Evolutionary conservation across 2,797 vertebrate genomes (phyloP), one percentile per base, ranked within the genome.

Genomic region (Malurus leucopterus): DNA sequence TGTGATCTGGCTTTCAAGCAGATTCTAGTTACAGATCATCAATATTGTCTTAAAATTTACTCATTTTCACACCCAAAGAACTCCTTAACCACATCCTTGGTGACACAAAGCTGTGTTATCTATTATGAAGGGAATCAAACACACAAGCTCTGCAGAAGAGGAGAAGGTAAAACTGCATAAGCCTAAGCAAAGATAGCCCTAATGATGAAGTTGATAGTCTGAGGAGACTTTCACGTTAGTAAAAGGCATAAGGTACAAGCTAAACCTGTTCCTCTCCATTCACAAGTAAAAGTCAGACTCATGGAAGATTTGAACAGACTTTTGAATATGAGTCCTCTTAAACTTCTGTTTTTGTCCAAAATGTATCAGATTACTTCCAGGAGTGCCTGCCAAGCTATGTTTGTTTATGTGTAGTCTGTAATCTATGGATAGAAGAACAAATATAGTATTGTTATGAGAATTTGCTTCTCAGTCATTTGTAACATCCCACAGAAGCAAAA

Each of bases 131-230:
- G 30, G 15, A 64, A 43, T 16, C 6, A 59, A 85, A 59, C 6
- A 50, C 26, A 18, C 7, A 27, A 53, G 14, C 2, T 26, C 7
- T 71, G 1, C 4, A 63, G 27, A 84, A 90, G 6, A 3, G 11
- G 2, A 71, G 30, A 9, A 46, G 22, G 14, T 50, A 65, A 50
- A 9, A 9, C 15, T 50, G 6, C 8, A 13, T 23, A 7, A 88
- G 6, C 20, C 23, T 41, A 58, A 69, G 20, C 8, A 62, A 68
- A 63, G 36, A 29, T 15, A 58, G 2, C 9, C 3, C 23, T 11
- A n/a, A 14, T 20, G 13, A 62, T 0, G 1, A 40, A 62, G 15
- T 1, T n/a, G 9, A 29, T 55, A 22, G 3, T 41, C 20, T 41
- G 9, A 9, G 9, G 47, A 59, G 50, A 67, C 6, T 62, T 62